A percentile compares a stretch with the other conserved stretches of the same genome.
Evolutionary conservation across 2,888 invertebrate species (phyloP).

Genomic region (Apotomis turbidana): DNA sequence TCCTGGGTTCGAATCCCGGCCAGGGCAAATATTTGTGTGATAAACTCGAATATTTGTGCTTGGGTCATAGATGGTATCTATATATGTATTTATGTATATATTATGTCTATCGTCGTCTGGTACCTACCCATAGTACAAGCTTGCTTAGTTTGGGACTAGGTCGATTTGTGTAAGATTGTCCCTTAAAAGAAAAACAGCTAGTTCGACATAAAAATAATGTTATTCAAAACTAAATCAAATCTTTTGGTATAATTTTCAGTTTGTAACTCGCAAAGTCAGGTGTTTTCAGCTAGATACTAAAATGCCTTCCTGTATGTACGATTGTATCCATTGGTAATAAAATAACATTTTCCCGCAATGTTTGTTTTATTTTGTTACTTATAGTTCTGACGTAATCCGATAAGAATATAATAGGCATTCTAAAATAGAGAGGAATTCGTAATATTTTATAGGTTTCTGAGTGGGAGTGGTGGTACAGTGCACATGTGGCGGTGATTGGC

Average conservation of each 20-base stretch:
- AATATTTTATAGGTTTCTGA: slow-evolving; percentile 20
- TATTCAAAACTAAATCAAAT: too few species aligned
- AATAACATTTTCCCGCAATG: slow-evolving; percentile 20
- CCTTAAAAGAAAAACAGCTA: too few species aligned
- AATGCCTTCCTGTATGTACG: slow-evolving; percentile 18
- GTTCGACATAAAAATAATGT: too few species aligned
- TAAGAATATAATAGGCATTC: slow-evolving; percentile 38
- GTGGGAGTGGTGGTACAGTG: slow-evolving; percentile 23
- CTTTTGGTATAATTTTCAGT: background rate
- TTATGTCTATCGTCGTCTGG: too few species aligned
- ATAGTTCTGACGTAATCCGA: slow-evolving; percentile 35
- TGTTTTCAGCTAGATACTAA: background rate
- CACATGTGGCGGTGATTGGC: slow-evolving; percentile 10
- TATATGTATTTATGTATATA: too few species aligned
- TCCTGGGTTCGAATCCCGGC: too few species aligned
- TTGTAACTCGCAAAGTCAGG: background rate
- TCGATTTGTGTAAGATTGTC: too few species aligned
- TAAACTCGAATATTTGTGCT: too few species aligned
- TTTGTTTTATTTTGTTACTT: slow-evolving; percentile 37
- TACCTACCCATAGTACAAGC: too few species aligned
- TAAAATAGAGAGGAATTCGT: slow-evolving; percentile 33
- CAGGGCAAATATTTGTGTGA: too few species aligned
- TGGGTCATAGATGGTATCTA: too few species aligned
- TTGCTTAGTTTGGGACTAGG: too few species aligned
- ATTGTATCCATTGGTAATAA: slow-evolving; percentile 36